Base-by-base conservation (phyloP, 2,113 vertebrate species). In the Progne subis region DNA sequence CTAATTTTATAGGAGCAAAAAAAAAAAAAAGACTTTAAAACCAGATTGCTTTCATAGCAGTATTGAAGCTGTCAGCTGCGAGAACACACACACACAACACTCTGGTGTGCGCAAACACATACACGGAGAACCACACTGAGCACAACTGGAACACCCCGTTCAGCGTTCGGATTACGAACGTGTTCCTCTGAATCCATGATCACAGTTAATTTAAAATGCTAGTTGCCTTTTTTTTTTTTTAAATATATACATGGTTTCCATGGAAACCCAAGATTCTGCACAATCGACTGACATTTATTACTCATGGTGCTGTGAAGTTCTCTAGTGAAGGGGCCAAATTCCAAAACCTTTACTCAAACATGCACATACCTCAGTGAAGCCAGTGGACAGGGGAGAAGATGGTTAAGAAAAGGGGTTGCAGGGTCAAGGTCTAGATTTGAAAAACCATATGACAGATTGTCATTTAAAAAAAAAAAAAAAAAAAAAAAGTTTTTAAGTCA, bases 41-140 rank as follows among this genome's bases (percentile, higher is more conserved):
- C 80, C 86, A 96, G 81, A 97, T 90, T 74, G 92, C 88, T 97
- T 95, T 94, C 94, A 88, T 77, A 95, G 94, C 86, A 96, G 19
- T 82, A 81, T 34, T 29, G 84, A 46, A 71, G 84, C 88, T 91
- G 89, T 91, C 71, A 93, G 82, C 94, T 90, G 84, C 80, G 88
- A 84, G 88, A 34, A 82, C 56, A 86, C 89, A 79, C 89, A 79
- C 59, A 74, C 49, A 69, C 3, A 64, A 31, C 49, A 11, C 46
- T 37, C 63, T 4, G 1, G 3, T 69, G 77, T 92, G 92, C 82
- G 93, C 87, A 87, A 91, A 91, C 82, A 90, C 63, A 86, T 68
- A 70, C 89, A 63, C 4, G 67, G 39, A 93, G 90, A 93, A 75
- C 74, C 74, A 76, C 71, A 79, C 23, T 20, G 82, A 90, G 90